Conservation (phyloP, 2,113 vertebrate genomes). For the Chamaea fasciata region DNA sequence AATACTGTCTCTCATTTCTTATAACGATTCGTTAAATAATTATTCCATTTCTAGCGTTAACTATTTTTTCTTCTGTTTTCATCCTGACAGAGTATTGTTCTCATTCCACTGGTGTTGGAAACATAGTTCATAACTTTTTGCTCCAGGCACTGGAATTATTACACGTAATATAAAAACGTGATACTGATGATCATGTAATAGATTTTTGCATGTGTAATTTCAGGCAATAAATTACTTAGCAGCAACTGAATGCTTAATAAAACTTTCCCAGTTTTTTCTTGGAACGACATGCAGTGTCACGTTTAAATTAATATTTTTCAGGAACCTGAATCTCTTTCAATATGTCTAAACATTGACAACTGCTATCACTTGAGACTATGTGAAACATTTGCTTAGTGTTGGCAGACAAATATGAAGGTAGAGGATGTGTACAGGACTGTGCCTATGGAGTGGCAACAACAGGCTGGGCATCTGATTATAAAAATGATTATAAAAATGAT, state of each 20-base stretch:
- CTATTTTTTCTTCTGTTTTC: background rate
- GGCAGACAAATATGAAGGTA: background rate
- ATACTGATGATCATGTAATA: background rate
- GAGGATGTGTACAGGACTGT: background rate
- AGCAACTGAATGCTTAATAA: background rate
- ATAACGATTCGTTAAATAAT: background rate
- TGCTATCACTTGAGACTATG: background rate
- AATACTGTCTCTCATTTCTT: background rate
- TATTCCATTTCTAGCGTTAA: background rate
- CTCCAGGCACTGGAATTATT: background rate
- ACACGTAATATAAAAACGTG: background rate
- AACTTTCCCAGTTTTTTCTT: background rate
- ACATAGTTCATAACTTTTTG: background rate
- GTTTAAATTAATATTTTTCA: background rate
- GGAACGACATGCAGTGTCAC: background rate
- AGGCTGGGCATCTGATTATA: background rate
- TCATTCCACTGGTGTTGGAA: background rate
- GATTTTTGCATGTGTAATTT: background rate
- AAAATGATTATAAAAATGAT: background rate
- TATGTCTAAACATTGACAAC: rapidly evolving
- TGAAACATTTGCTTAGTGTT: background rate
- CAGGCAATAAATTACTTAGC: background rate
- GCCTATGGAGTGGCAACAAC: background rate
- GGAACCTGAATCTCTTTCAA: background rate
- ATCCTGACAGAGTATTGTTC: background rate